phyloP scores from a whole-genome alignment of 2,888 invertebrate genomes.

The Parapristionchus giblindavisi region DNA sequence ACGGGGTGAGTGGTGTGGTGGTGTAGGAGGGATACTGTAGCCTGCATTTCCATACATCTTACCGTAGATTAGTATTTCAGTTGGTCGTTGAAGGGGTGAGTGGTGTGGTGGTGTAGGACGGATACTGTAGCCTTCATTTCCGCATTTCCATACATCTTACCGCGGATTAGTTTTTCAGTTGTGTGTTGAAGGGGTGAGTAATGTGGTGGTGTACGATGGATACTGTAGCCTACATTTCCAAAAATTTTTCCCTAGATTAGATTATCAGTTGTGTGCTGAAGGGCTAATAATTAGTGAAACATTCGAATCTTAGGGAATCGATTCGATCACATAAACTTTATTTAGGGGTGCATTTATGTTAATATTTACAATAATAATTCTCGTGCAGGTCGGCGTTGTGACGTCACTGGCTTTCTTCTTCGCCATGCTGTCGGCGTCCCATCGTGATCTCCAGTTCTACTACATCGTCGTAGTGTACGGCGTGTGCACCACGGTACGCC shows the following conservation, averaged over 20 bases:
- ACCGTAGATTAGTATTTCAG: not conserved
- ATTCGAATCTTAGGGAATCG: not conserved
- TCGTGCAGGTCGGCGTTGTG: constrained; percentile 61
- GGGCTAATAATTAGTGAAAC: not conserved
- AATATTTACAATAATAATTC: no score
- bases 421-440: constrained; percentile 50
- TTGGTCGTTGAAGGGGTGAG: no score
- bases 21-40: constrained; percentile 9
- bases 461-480: constrained; percentile 61
- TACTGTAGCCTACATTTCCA: not conserved
- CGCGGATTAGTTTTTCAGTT: not conserved
- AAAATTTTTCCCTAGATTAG: not conserved
- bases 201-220: not conserved
- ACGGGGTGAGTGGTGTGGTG: constrained; percentile 49
- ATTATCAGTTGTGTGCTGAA: not conserved
- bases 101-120: not conserved
- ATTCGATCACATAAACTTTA: not conserved
- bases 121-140: not conserved
- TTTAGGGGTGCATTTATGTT: not conserved
- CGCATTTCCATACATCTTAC: not conserved
- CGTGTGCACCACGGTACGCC: constrained; percentile 56
- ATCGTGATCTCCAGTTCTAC: constrained; percentile 60
- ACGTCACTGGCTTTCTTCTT: constrained; percentile 56
- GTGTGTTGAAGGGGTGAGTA: constrained; percentile 55
- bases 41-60: not conserved